Evolutionary conservation across 2,888 invertebrate species (phyloP).

Genomic region (Eupeodes luniger): DNA sequence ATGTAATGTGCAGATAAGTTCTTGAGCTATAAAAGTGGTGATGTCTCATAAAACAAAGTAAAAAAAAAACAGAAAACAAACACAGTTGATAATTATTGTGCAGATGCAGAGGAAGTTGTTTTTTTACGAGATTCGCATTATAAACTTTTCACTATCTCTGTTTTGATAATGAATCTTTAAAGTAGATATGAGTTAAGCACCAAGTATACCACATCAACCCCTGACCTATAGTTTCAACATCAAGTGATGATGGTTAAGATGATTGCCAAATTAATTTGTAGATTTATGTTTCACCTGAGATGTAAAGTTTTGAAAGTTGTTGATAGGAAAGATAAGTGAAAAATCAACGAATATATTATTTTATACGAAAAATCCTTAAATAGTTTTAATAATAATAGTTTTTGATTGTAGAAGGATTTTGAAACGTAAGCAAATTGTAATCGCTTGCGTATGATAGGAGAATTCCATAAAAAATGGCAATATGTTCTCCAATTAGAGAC

Average conservation of each 20-base stretch:
- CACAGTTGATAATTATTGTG: slow-evolving; percentile 62
- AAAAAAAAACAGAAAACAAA: slow-evolving; percentile 33
- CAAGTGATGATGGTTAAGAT: slow-evolving; percentile 16
- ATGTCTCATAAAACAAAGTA: slow-evolving; percentile 31
- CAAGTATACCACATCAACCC: too few species aligned
- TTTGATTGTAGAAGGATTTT: too few species aligned
- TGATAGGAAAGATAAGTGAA: neutral
- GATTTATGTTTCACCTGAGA: neutral
- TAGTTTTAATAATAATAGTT: too few species aligned
- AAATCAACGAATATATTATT: too few species aligned
- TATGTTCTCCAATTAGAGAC: too few species aligned
- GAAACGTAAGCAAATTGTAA: too few species aligned
- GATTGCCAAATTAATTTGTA: slow-evolving; percentile 24
- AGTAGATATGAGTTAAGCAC: neutral
- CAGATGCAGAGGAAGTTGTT: slow-evolving; percentile 29
- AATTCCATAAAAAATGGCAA: too few species aligned
- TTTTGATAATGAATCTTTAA: slow-evolving; percentile 42
- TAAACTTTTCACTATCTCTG: slow-evolving; percentile 33
- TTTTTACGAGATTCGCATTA: neutral
- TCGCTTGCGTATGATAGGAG: too few species aligned
- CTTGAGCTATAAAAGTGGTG: slow-evolving; percentile 52
- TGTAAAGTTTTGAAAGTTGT: neutral
- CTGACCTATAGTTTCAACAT: neutral
- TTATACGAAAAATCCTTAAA: too few species aligned
- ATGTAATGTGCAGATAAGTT: slow-evolving; percentile 69